phyloP scores from a whole-genome alignment of 2,888 invertebrate genomes.

The Strigamia maritima region DNA sequence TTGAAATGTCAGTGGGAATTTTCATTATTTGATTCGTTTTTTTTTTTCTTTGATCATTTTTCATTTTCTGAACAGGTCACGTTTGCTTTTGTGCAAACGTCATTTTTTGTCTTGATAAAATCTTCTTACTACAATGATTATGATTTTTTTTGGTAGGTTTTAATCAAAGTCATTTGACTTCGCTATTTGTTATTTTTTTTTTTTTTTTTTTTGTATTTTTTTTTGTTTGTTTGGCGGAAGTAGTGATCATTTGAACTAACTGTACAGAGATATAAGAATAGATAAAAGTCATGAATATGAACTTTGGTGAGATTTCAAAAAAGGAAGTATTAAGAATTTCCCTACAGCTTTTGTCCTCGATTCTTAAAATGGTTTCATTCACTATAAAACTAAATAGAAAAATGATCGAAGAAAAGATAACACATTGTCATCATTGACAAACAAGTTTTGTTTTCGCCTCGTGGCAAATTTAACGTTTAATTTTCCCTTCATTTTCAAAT shows the following conservation, averaged over 20 bases:
- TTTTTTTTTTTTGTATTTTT: too few species aligned
- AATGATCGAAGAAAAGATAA: not conserved
- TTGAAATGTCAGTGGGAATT: too few species aligned
- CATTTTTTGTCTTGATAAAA: not conserved
- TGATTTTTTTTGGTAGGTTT: not conserved
- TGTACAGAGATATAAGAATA: not conserved
- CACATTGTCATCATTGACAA: not conserved
- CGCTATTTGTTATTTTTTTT: too few species aligned
- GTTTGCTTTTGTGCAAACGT: not conserved
- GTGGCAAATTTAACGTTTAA: too few species aligned
- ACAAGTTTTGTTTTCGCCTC: not conserved
- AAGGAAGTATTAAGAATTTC: not conserved
- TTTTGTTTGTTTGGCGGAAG: not conserved
- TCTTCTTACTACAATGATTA: not conserved
- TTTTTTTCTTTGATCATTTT: not conserved
- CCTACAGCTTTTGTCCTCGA: conserved; percentile 8
- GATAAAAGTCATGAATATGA: not conserved
- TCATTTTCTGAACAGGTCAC: not conserved
- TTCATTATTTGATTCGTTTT: not conserved
- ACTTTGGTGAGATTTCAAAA: not conserved
- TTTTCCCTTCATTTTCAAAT: too few species aligned
- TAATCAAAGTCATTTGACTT: not conserved
- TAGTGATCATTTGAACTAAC: not conserved
- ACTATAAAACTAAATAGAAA: not conserved
- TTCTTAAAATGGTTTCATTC: not conserved